These are phyloP conservation scores for Rhopalosiphum nymphaeae DNA, from an alignment of 2,888 invertebrate species.

Conservation along the genomic window DNA sequence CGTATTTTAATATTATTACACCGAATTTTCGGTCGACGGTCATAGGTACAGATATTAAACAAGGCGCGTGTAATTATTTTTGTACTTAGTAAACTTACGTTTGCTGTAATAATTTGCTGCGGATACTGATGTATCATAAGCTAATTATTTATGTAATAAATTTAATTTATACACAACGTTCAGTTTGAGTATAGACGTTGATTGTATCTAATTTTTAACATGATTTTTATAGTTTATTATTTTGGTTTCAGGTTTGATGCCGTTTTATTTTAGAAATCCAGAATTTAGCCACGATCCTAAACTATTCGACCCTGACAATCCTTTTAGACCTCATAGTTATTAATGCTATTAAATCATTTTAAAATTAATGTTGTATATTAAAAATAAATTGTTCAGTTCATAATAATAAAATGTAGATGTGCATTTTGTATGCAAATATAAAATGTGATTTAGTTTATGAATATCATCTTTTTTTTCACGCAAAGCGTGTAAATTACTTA, in stretches of 20 bases:
- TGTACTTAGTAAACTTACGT: not conserved
- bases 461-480: not conserved
- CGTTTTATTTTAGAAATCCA: conserved; percentile 83
- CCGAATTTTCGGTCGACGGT: not conserved
- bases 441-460: not conserved
- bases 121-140: not conserved
- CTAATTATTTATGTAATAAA: not conserved
- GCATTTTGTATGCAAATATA: not conserved
- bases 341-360: conserved; percentile 70
- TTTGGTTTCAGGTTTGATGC: conserved; percentile 80
- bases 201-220: not conserved
- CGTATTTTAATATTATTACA: not conserved
- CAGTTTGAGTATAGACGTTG: not conserved
- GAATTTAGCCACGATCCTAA: conserved; percentile 88
- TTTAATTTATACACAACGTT: not conserved
- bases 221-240: not conserved
- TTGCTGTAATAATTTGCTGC: too few relatives aligned
- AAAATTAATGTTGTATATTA: conserved; percentile 27
- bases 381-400: conserved; percentile 35
- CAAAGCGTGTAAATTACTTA: not conserved
- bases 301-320: conserved; percentile 89
- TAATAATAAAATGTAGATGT: conserved; percentile 45
- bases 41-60: not conserved
- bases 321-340: conserved; percentile 84
- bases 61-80: not conserved